Base-by-base conservation (phyloP, 2,888 invertebrate genomes). In the Ormyrus nitidulus region DNA sequence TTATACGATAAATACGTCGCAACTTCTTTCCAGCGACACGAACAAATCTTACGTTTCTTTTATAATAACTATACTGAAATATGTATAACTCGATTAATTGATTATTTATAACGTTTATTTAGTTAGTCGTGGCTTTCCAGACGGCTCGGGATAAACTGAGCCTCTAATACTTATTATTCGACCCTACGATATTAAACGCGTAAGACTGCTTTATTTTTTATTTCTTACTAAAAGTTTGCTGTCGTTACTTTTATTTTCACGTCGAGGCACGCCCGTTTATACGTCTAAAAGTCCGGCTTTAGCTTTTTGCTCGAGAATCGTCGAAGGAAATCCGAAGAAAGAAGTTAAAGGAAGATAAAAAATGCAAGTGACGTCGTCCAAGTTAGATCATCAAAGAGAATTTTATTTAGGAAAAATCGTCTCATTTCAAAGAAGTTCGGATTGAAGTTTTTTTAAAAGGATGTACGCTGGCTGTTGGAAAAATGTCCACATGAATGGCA, bases 101-200 rank as follows among this genome's bases (percentile, higher is more conserved):
- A 87, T 87, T 87, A 85, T 85, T 86, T 85, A 84, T 87, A 86
- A 85, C 79, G 80, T 85, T 87, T 83, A 84, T 84, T 85, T 85
- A 84, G 83, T 85, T 84, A 85, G 83, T 81, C 81, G 81, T 78
- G 72, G 74, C 77, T 78, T 81, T 85, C 82, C 82, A 83, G 83
- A 84, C 79, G 81, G 83, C 84, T 85, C 82, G 77, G 79, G 83
- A 82, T 84, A 84, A 74, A 66, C 61, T 61, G 75, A 75, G 74
- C 78, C 66, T 75, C 62, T 76, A 77, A 59, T 85, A 85, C 80
- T 83, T 85, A 83, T 61, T 34, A 85, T 84, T 84, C 82, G 82
- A 83, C 73, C 76, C 83, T 84, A 83, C 66, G 54, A 80, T 61
- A 58, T 73, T 73, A 68, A 74, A 69, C 73, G 54, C 46, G 59